A percentile compares a stretch with the other conserved stretches of the same genome.
Evolutionary conservation across 2,888 invertebrate species (phyloP).

Genomic region (Ochropacha duplaris): DNA sequence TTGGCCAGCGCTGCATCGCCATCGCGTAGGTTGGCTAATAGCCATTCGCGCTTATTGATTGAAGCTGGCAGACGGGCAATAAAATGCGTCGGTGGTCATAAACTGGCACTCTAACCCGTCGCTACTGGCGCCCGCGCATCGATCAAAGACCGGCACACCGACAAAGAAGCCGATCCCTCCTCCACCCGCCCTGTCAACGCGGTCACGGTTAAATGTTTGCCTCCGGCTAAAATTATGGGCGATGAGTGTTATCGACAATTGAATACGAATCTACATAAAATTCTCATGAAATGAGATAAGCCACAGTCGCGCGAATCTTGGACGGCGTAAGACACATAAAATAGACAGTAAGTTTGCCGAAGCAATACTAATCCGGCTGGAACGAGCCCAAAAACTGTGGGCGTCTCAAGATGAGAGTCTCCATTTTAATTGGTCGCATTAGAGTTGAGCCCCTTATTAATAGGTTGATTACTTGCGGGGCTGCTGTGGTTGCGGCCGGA

Average conservation of each 20-base stretch:
- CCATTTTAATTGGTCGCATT: constrained; percentile 80
- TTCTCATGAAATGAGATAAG: constrained; percentile 40
- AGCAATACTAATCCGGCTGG: constrained; percentile 72
- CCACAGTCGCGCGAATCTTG: constrained; percentile 38
- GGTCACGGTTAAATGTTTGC: constrained; percentile 68
- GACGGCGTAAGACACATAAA: constrained; percentile 36
- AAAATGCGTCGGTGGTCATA: constrained; percentile 74
- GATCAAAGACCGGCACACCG: constrained; percentile 70
- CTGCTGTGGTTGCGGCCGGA: constrained; percentile 37
- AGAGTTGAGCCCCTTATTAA: constrained; percentile 78
- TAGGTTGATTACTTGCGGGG: constrained; percentile 80
- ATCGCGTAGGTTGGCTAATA: constrained; percentile 50
- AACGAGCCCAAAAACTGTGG: constrained; percentile 79
- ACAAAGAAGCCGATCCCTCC: constrained; percentile 65
- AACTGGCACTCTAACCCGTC: constrained; percentile 70
- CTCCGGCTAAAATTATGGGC: constrained; percentile 68
- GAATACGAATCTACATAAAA: constrained; percentile 69
- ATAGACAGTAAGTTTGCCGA: constrained; percentile 53
- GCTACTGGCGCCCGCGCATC: constrained; percentile 73
- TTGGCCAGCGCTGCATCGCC: constrained; percentile 36
- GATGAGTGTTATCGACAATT: constrained; percentile 70
- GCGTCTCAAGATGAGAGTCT: constrained; percentile 75
- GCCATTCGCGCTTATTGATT: constrained; percentile 62
- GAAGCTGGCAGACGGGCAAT: constrained; percentile 66
- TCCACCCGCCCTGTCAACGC: constrained; percentile 74